These are phyloP conservation scores for Bucco capensis DNA, from an alignment of 2,113 vertebrate genomes.

Conservation along the genomic window DNA sequence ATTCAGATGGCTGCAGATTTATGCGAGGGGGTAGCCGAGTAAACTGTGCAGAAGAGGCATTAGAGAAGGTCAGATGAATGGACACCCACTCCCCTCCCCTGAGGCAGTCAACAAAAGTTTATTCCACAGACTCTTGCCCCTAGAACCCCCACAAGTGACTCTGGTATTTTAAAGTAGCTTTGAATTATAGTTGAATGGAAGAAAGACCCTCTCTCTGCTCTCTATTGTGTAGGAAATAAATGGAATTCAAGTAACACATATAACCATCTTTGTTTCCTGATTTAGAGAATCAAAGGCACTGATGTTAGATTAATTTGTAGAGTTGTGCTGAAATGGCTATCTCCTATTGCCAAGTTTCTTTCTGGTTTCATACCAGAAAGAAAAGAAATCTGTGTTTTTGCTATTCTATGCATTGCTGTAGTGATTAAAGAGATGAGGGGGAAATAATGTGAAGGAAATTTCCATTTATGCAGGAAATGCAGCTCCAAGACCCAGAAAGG, in stretches of 20 bases:
- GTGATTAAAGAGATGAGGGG: neutral
- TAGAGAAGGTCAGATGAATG: neutral
- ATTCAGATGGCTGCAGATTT: neutral
- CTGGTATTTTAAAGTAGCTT: conserved; percentile 4
- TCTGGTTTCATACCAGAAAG: neutral
- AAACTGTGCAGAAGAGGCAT: neutral
- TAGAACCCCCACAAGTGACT: neutral
- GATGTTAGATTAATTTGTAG: conserved; percentile 37
- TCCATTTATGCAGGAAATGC: conserved; percentile 50
- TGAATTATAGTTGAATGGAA: neutral
- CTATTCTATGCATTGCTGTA: conserved; percentile 25
- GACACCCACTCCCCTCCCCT: neutral
- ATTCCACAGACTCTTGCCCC: neutral
- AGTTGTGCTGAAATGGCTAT: neutral
- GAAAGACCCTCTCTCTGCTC: neutral
- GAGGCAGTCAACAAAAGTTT: neutral
- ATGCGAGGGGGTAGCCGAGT: neutral
- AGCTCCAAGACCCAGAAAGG: conserved; percentile 56
- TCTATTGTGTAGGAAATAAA: neutral
- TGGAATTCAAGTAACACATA: neutral
- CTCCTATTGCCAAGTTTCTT: conserved; percentile 31
- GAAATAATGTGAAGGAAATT: conserved; percentile 33
- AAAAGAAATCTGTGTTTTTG: neutral
- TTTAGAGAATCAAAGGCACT: conserved; percentile 31
- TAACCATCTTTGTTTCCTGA: conserved; percentile 21